Evolutionary conservation across 1,140 invertebrate genomes (phyloP).

Genomic region (Ditylenchus dipsaci): DNA sequence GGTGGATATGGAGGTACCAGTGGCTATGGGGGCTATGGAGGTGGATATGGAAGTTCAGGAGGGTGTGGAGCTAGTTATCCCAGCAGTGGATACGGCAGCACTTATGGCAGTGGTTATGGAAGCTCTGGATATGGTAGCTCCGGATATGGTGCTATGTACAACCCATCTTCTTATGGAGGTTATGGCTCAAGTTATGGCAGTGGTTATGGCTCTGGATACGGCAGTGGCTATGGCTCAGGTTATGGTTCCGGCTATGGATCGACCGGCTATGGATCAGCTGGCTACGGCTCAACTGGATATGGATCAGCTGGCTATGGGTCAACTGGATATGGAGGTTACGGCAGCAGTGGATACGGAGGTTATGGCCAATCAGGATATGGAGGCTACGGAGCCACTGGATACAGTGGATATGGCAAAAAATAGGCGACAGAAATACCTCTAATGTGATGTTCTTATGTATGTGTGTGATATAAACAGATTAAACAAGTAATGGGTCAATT

Average conservation of each 20-base stretch:
- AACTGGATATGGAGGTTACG: background rate
- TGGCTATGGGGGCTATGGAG: background rate
- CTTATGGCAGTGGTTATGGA: background rate
- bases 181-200: no score
- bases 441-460: no score
- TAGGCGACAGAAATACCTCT: no score
- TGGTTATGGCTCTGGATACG: no score
- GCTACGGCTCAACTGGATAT: background rate
- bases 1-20: background rate
- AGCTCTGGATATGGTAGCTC: background rate
- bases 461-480: no score
- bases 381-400: background rate
- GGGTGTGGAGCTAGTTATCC: background rate
- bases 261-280: background rate
- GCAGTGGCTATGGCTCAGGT: background rate
- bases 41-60: background rate
- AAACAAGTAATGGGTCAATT: no score
- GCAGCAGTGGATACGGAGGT: background rate
- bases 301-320: background rate
- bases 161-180: background rate
- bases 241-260: background rate
- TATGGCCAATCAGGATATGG: background rate
- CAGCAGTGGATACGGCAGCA: background rate
- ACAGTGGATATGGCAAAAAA: background rate
- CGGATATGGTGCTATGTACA: background rate